phyloP scores from a whole-genome alignment of 2,113 vertebrate genomes.

The Heptranchias perlo region DNA sequence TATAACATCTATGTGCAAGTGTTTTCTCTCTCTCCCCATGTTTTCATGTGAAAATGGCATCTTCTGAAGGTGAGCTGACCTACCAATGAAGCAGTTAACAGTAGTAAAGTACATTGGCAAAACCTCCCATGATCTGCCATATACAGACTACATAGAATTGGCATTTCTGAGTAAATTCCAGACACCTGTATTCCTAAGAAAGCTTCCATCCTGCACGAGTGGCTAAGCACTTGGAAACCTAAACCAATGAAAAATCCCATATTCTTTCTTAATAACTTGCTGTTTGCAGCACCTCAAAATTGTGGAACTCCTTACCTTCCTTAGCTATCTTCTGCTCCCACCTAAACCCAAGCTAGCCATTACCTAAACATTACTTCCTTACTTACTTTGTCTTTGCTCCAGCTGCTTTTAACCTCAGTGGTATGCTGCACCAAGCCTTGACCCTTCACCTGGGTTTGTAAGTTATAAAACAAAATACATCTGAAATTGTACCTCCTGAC shows the following conservation, averaged over 20 bases:
- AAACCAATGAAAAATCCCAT: background rate
- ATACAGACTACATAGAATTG: no score
- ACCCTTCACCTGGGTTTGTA: background rate
- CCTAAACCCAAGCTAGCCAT: background rate
- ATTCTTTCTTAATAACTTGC: background rate
- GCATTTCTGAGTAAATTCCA: background rate
- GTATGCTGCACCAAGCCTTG: background rate
- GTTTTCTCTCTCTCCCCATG: background rate
- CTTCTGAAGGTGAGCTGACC: background rate
- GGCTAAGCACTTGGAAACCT: background rate
- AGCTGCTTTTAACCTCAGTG: background rate
- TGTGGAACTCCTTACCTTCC: background rate
- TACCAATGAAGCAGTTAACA: background rate
- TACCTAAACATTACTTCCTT: background rate
- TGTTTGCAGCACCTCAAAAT: background rate
- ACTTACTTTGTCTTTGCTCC: background rate
- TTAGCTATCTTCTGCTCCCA: background rate
- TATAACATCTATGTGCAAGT: background rate
- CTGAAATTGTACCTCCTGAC: background rate
- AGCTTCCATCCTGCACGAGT: background rate
- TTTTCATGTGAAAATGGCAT: background rate
- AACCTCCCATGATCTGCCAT: background rate
- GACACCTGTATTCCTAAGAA: background rate
- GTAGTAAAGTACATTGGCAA: background rate
- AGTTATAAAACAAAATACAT: background rate